These are phyloP conservation scores for Anhinga anhinga DNA, from an alignment of 2,113 vertebrate species.

Conservation along the genomic window DNA sequence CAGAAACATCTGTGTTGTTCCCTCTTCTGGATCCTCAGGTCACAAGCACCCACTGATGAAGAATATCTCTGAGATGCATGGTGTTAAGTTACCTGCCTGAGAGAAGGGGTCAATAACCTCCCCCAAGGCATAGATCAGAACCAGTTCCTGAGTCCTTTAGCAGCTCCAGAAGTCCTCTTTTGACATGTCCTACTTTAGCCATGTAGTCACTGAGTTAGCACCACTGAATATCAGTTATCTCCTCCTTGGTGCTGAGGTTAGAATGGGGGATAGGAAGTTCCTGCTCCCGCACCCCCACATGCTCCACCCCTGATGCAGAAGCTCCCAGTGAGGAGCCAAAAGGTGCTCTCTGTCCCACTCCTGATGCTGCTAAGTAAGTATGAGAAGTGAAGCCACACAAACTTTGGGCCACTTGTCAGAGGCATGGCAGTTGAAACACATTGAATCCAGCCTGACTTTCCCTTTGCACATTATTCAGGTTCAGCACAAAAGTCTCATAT, in stretches of 20 bases:
- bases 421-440: background rate
- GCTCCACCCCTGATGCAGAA: background rate
- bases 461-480: background rate
- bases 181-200: background rate
- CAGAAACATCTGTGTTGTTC: background rate
- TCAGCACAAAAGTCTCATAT: background rate
- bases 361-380: background rate
- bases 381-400: background rate
- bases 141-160: background rate
- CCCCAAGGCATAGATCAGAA: background rate
- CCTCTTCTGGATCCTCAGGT: background rate
- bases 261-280: background rate
- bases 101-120: background rate
- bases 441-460: background rate
- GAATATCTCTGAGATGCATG: background rate
- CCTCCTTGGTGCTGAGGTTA: background rate
- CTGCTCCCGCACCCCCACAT: background rate
- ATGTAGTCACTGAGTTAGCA: background rate
- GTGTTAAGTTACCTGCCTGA: background rate
- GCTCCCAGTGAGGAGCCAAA: background rate
- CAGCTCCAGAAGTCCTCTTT: background rate
- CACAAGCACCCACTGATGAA: background rate
- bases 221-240: background rate
- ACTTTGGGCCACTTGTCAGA: background rate
- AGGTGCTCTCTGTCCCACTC: background rate